Conservation (phyloP, 2,797 vertebrate species). For the Hippoglossus hippoglossus region DNA sequence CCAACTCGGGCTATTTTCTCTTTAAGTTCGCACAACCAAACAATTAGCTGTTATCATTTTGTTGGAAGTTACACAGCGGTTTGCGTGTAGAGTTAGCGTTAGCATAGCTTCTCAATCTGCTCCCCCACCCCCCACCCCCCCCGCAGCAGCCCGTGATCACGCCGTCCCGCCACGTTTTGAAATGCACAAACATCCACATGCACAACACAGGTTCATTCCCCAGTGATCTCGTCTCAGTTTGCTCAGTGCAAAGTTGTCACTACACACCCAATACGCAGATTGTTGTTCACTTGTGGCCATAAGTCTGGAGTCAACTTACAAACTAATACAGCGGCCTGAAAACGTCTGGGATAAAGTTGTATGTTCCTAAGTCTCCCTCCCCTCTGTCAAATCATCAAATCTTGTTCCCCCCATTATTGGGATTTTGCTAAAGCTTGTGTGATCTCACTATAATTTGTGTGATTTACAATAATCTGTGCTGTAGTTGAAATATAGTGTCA, state of each 20-base stretch:
- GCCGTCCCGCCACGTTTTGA: constrained; percentile 48
- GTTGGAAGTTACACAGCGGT: not conserved
- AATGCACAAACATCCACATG: constrained; percentile 2
- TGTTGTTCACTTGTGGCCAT: not conserved
- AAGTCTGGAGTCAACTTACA: not conserved
- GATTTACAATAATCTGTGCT: too few relatives aligned
- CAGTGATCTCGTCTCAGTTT: constrained; percentile 28
- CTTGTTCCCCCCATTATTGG: too few relatives aligned
- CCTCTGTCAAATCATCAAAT: too few relatives aligned
- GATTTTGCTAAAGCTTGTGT: not conserved
- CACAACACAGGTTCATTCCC: not conserved
- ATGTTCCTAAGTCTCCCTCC: not conserved
- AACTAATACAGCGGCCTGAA: too few relatives aligned
- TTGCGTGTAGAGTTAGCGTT: too few relatives aligned
- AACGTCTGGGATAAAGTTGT: too few relatives aligned
- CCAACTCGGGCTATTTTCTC: constrained; percentile 24
- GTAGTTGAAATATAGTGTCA: too few relatives aligned
- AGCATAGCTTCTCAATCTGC: not conserved
- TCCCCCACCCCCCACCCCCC: not conserved
- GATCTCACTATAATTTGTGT: not conserved
- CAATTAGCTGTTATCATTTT: not conserved
- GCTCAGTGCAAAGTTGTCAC: constrained; percentile 6
- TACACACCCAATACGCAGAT: not conserved
- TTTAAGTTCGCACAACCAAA: constrained; percentile 24
- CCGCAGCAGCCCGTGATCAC: not conserved